Base-by-base conservation (phyloP, 2,888 invertebrate species). In the Plagiodera versicolora region DNA sequence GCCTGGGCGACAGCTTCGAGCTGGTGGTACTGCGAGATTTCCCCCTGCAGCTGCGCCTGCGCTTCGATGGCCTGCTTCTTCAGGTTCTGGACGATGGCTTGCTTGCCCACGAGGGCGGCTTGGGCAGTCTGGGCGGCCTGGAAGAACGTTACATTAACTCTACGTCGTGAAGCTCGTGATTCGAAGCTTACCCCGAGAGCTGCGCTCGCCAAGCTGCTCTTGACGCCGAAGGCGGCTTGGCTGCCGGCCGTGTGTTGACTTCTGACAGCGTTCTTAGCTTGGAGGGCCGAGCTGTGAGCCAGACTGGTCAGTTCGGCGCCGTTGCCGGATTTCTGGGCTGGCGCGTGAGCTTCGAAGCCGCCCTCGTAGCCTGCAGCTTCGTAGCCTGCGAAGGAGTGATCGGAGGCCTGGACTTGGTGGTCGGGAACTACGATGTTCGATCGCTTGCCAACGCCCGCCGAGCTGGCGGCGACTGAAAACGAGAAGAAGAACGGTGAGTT, bases 161-260 rank as follows among this genome's bases (percentile, higher is more conserved):
- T n/a, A n/a, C n/a, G n/a, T n/a, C n/a, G n/a, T n/a, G n/a, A n/a
- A n/a, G n/a, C n/a, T n/a, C n/a, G n/a, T n/a, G n/a, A n/a, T n/a
- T n/a, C n/a, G n/a, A n/a, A n/a, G n/a, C 65, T 72, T 66, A 74
- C 75, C 44, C 71, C 73, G 0, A 86, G 85, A 0, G 90, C 90
- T 0, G 88, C 86, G 72, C 89, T 89, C 0, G 90, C 90, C 19
- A 90, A 72, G 0, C 87, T 87, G 70, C 87, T 89, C 79, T 89
- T 89, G 0, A 89, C 90, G 2, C 87, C 86, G 72, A 87, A 90
- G 0, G 89, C 89, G 0, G 90, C 90, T 74, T 90, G 90, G 59
- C 86, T 87, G 0, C 86, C 90, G 0, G 90, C 90, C 0, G 87
- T 86, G 30, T 86, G 86, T 73, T 90, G 90, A 69, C 85, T 88